phyloP scores from a whole-genome alignment of 2,888 invertebrate genomes.

The Chaetogeoica ovagalla region DNA sequence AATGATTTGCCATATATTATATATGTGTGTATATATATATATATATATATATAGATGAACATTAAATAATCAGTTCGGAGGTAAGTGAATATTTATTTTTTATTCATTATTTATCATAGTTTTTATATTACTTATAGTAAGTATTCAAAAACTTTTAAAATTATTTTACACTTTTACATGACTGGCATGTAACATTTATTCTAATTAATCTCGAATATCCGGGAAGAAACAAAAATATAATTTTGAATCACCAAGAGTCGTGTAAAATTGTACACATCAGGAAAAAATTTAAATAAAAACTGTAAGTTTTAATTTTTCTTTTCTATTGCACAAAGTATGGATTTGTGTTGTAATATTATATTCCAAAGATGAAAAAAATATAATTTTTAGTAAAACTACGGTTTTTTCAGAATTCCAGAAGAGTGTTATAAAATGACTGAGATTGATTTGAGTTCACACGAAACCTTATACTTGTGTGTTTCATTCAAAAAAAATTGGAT shows the following conservation, averaged over 20 bases:
- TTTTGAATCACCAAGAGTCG: too few relatives aligned
- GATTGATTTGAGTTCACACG: not conserved
- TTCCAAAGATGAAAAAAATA: not conserved
- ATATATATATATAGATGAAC: not conserved
- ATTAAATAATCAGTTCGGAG: not conserved
- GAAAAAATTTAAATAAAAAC: not conserved
- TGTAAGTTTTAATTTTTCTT: too few relatives aligned
- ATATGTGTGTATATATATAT: not conserved
- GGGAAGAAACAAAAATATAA: not conserved
- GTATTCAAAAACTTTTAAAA: too few relatives aligned
- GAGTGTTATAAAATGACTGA: not conserved
- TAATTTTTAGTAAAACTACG: not conserved
- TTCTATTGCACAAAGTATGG: too few relatives aligned
- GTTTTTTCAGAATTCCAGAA: not conserved
- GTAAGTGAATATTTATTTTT: not conserved
- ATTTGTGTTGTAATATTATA: not conserved
- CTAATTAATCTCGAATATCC: not conserved
- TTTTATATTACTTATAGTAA: too few relatives aligned
- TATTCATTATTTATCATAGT: too few relatives aligned
- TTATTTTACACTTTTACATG: too few relatives aligned
- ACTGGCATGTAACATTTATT: not conserved
- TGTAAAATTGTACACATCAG: too few relatives aligned
- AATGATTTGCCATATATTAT: not conserved
- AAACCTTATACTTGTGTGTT: not conserved
- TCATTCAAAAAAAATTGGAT: not conserved